Conservation (phyloP, 2,888 invertebrate genomes). For the Prenolepis imparis region DNA sequence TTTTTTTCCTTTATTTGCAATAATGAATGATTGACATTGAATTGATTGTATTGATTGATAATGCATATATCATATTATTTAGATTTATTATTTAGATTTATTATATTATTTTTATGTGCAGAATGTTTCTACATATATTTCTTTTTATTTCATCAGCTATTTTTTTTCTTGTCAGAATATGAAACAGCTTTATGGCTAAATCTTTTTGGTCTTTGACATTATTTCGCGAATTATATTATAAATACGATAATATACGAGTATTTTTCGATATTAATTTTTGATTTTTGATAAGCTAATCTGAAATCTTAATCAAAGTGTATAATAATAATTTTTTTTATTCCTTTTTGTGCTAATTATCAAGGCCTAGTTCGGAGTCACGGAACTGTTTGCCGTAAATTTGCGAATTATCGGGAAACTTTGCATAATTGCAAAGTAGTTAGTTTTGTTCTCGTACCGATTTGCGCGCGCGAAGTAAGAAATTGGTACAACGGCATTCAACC, state of each 20-base stretch:
- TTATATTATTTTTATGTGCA: slow-evolving; percentile 12
- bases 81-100: background rate
- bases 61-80: background rate
- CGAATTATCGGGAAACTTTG: slow-evolving; percentile 13
- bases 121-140: slow-evolving; percentile 5
- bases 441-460: slow-evolving; percentile 29
- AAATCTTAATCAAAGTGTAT: background rate
- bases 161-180: slow-evolving; percentile 12
- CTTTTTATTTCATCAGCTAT: slow-evolving; percentile 14
- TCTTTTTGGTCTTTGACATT: slow-evolving; percentile 12
- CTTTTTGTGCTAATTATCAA: background rate
- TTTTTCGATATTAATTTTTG: slow-evolving; percentile 4
- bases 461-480: slow-evolving; percentile 20
- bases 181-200: slow-evolving; percentile 21
- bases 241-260: background rate
- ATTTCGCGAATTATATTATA: slow-evolving; percentile 19
- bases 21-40: background rate
- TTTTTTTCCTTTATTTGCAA: background rate
- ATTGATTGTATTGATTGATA: background rate
- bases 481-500: background rate
- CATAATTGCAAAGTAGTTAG: slow-evolving; percentile 21
- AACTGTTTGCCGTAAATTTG: background rate
- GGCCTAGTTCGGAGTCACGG: background rate
- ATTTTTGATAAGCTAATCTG: background rate
- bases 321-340: slow-evolving; percentile 8